A percentile compares a stretch with the other conserved stretches of the same genome.
phyloP scores from a whole-genome alignment of 2,797 vertebrate species.

The Myotis daubentonii region DNA sequence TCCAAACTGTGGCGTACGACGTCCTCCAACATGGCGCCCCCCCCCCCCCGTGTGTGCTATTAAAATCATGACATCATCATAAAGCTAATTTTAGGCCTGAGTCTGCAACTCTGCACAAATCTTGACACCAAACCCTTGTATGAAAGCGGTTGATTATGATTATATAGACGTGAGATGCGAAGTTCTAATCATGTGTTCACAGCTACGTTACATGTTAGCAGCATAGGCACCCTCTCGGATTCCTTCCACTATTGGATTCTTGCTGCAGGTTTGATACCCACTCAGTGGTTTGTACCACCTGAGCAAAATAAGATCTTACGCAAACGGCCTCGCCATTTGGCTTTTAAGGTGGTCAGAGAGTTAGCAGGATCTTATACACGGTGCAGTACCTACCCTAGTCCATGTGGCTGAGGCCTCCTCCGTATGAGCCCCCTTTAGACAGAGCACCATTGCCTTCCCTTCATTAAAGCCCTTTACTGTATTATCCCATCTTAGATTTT shows the following conservation, averaged over 20 bases:
- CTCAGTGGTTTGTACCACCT: not conserved
- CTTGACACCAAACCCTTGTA: not conserved
- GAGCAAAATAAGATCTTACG: not conserved
- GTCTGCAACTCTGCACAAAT: not conserved
- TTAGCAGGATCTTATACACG: not conserved
- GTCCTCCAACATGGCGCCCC: not conserved
- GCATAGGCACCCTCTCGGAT: too few relatives aligned
- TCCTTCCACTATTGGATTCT: not conserved
- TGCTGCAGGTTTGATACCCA: not conserved
- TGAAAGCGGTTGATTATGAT: not conserved
- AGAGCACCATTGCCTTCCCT: not conserved
- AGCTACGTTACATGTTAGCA: not conserved
- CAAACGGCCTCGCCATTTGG: not conserved
- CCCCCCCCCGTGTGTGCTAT: not conserved
- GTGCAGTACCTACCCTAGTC: accelerated
- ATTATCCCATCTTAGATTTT: not conserved
- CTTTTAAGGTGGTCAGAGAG: not conserved
- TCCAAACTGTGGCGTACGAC: not conserved
- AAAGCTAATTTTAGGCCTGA: not conserved
- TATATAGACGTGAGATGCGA: not conserved
- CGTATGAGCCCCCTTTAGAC: not conserved
- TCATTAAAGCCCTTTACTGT: not conserved
- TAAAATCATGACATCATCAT: not conserved
- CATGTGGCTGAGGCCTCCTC: not conserved
- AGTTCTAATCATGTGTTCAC: not conserved